Percentiles rank a stretch among this genome's conserved stretches.
These are phyloP conservation scores for Ophioninae sp. DNA, from an alignment of 2,888 invertebrate species.

Conservation along the genomic window DNA sequence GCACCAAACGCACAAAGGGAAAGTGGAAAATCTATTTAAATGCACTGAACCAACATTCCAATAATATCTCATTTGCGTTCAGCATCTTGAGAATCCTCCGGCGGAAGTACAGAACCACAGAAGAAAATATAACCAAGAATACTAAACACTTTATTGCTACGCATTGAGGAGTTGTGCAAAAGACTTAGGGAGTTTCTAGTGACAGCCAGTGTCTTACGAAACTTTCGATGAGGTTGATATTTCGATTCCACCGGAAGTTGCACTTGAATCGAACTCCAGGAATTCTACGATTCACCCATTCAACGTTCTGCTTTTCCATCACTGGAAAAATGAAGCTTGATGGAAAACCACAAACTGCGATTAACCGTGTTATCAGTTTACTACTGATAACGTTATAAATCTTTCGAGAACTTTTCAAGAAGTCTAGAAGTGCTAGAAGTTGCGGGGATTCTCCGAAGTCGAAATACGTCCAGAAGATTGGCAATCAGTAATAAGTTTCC, in stretches of 20 bases:
- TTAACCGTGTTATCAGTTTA: no score
- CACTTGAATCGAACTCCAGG: no score
- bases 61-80: neutral
- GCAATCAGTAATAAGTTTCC: constrained; percentile 77
- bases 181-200: neutral
- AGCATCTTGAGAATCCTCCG: neutral
- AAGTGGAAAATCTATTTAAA: neutral
- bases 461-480: no score
- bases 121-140: neutral
- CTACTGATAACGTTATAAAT: no score
- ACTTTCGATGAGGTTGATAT: no score
- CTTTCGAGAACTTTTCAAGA: no score
- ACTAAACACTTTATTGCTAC: neutral
- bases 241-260: neutral
- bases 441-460: no score
- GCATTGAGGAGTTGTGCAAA: neutral
- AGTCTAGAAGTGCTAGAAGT: no score
- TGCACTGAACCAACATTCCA: neutral
- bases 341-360: no score
- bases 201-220: neutral
- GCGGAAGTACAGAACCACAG: neutral
- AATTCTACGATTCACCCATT: no score
- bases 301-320: no score
- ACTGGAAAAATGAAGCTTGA: no score
- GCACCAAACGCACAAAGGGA: neutral